Conservation (phyloP, 2,888 invertebrate genomes). For the Seladonia tumulorum region DNA sequence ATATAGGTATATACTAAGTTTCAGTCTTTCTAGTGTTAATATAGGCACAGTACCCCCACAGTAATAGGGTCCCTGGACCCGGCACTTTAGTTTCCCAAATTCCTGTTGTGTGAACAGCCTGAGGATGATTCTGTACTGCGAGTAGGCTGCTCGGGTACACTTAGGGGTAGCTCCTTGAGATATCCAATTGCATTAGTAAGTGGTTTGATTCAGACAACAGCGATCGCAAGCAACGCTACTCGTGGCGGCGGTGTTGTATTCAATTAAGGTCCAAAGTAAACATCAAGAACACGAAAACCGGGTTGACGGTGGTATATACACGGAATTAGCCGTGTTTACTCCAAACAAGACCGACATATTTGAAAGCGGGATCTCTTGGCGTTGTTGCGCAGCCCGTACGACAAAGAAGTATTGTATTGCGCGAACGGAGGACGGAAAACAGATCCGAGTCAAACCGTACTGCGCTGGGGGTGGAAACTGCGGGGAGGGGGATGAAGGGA, state of each 20-base stretch:
- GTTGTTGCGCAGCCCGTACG: background rate
- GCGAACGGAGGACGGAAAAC: background rate
- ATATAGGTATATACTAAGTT: no score
- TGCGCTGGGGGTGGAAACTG: background rate
- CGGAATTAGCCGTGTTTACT: constrained; percentile 21
- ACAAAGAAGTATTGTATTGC: constrained; percentile 11
- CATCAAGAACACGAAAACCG: constrained; percentile 11
- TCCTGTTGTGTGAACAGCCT: no score
- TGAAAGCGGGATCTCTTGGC: constrained; percentile 5
- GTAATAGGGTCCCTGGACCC: no score
- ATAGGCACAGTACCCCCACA: no score
- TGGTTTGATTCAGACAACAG: background rate
- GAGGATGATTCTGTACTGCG: background rate
- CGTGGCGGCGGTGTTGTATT: constrained; percentile 7
- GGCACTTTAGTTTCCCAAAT: background rate
- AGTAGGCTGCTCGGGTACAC: background rate
- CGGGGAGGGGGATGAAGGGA: background rate
- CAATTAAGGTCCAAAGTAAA: constrained; percentile 17
- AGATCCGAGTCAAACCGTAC: constrained; percentile 1
- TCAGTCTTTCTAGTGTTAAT: no score
- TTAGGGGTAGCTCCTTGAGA: background rate
- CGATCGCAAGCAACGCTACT: background rate
- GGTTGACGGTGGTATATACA: background rate
- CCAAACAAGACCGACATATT: constrained; percentile 1
- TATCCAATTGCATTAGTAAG: constrained; percentile 22